Percentiles rank a stretch among this genome's conserved stretches.
Conservation (phyloP, 2,113 vertebrate genomes). For the Scortum barcoo region DNA sequence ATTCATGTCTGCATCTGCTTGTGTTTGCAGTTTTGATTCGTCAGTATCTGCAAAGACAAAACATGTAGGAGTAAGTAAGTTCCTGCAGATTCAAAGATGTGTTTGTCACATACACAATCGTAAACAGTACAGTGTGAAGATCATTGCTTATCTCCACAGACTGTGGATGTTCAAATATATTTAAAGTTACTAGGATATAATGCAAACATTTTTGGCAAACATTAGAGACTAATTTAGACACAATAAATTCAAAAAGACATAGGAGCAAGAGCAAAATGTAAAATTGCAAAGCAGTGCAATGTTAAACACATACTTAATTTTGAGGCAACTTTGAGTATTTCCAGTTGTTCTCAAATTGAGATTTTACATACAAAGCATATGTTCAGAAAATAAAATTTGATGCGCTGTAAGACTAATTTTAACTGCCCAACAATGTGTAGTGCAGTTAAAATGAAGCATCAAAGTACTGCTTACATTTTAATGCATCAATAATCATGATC, state of each 20-base stretch:
- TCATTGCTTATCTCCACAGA: background rate
- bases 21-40: background rate
- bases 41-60: slow-evolving; percentile 18
- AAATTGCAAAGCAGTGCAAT: background rate
- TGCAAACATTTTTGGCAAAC: background rate
- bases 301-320: background rate
- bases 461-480: background rate
- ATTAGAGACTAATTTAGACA: background rate
- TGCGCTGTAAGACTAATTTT: background rate
- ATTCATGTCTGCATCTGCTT: slow-evolving; percentile 5
- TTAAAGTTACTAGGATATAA: too few species aligned
- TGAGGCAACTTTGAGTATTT: too few species aligned
- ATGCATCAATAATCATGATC: background rate
- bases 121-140: background rate
- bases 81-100: background rate
- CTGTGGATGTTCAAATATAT: background rate
- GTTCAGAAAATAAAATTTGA: background rate
- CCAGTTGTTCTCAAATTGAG: background rate
- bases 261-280: background rate
- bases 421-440: background rate
- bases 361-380: background rate
- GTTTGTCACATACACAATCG: background rate
- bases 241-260: background rate
- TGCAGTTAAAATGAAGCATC: background rate
- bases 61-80: background rate